These are phyloP conservation scores for Lissonota sp. DNA, from an alignment of 2,888 invertebrate species.

Conservation along the genomic window DNA sequence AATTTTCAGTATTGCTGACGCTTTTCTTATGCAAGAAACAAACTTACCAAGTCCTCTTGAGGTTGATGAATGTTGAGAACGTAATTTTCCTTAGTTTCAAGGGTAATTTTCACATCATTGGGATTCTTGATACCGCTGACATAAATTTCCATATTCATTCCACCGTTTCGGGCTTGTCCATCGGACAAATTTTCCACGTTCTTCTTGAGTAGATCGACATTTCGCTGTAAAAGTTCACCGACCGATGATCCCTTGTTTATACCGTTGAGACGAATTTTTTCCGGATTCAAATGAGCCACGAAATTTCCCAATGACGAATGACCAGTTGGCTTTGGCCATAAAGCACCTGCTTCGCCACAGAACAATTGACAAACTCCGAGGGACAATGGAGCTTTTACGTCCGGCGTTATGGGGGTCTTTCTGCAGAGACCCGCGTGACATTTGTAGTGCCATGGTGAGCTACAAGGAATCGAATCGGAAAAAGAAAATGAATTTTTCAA, in stretches of 20 bases:
- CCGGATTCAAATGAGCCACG: slow-evolving; percentile 84
- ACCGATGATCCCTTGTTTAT: slow-evolving; percentile 78
- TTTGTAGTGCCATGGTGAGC: slow-evolving; percentile 80
- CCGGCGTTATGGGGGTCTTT: slow-evolving; percentile 73
- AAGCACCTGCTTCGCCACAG: slow-evolving; percentile 86
- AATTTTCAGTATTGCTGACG: neutral
- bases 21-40: neutral
- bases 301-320: slow-evolving; percentile 85
- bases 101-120: slow-evolving; percentile 81
- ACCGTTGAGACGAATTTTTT: slow-evolving; percentile 85
- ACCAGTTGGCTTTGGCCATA: slow-evolving; percentile 89
- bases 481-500: no score
- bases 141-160: slow-evolving; percentile 70
- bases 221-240: slow-evolving; percentile 70
- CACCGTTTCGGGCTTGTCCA: slow-evolving; percentile 58
- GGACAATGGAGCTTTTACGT: slow-evolving; percentile 71
- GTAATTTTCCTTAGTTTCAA: slow-evolving; percentile 87
- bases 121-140: slow-evolving; percentile 63
- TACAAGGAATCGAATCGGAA: slow-evolving; percentile 39
- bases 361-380: slow-evolving; percentile 88
- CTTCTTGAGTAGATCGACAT: slow-evolving; percentile 71
- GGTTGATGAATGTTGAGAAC: slow-evolving; percentile 69
- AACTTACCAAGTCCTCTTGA: slow-evolving; percentile 67
- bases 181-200: slow-evolving; percentile 69
- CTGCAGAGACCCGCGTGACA: slow-evolving; percentile 78